Conservation (phyloP, 2,113 vertebrate genomes). For the Daphoenositta chrysoptera region DNA sequence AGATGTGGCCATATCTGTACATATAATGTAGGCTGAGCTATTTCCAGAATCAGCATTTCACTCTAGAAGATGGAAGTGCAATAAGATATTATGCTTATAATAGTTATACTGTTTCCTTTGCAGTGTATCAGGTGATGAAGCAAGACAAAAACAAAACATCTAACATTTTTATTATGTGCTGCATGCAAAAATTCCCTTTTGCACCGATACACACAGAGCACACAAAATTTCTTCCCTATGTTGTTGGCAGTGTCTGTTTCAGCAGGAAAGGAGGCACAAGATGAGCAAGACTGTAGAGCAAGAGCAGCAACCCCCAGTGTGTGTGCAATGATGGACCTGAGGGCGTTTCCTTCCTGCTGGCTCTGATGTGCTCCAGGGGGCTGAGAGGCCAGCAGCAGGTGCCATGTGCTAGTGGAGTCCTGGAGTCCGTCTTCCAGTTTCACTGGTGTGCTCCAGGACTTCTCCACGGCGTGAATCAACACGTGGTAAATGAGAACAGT, state of each 20-base stretch:
- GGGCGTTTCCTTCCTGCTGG: neutral
- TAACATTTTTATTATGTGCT: neutral
- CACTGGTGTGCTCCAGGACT: neutral
- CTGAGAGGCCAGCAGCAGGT: neutral
- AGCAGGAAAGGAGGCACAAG: neutral
- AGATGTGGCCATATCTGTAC: neutral
- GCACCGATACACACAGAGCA: neutral
- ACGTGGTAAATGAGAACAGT: neutral
- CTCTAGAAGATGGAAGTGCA: neutral
- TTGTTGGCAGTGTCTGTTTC: neutral
- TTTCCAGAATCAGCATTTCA: neutral
- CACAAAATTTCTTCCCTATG: neutral
- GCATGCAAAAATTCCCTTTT: neutral
- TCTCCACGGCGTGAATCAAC: neutral
- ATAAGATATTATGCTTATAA: neutral
- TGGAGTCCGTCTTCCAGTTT: neutral
- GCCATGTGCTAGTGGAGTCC: fast-evolving
- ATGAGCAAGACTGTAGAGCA: neutral
- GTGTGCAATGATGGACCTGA: neutral
- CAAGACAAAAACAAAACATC: neutral
- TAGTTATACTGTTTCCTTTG: neutral
- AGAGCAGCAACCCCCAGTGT: neutral
- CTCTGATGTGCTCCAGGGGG: neutral
- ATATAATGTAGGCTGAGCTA: neutral
- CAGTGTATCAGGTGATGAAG: neutral